These are phyloP conservation scores for Microvelia longipes DNA, from an alignment of 1,140 invertebrate species.

Conservation along the genomic window DNA sequence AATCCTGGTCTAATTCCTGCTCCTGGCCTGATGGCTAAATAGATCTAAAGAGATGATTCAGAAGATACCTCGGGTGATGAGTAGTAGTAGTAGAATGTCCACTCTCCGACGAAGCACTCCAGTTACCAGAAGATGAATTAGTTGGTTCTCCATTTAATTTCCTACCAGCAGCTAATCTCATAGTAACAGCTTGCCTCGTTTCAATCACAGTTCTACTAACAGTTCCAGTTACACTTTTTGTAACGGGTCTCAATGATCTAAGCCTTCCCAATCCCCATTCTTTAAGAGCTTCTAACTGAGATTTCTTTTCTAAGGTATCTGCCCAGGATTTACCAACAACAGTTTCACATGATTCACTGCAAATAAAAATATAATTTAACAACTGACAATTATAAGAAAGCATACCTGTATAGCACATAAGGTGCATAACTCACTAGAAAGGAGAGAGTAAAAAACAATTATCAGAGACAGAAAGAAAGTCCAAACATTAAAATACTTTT, in stretches of 20 bases:
- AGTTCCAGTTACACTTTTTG: neutral
- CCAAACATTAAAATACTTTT: neutral
- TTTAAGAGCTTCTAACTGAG: slow-evolving; percentile 62
- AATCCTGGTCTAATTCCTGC: too few species aligned
- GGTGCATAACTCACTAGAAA: too few species aligned
- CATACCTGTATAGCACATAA: too few species aligned
- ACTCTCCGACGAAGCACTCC: slow-evolving; percentile 80
- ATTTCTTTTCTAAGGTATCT: slow-evolving; percentile 48
- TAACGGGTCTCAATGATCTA: slow-evolving; percentile 41
- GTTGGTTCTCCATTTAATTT: slow-evolving; percentile 36
- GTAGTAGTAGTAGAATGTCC: slow-evolving; percentile 50
- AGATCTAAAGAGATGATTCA: too few species aligned
- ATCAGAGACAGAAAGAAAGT: neutral
- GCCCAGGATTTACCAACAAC: slow-evolving; percentile 29
- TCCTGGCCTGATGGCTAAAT: too few species aligned
- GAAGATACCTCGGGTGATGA: slow-evolving; percentile 46
- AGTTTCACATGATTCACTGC: slow-evolving; percentile 38
- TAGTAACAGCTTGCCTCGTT: slow-evolving; percentile 16
- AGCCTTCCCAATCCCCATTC: slow-evolving; percentile 64
- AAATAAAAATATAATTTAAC: too few species aligned
- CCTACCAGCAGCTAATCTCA: slow-evolving; percentile 16
- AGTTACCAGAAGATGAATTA: slow-evolving; percentile 83
- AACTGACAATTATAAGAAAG: too few species aligned
- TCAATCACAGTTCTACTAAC: too few species aligned
- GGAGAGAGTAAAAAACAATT: neutral